These are phyloP conservation scores for Steinernema scapterisci DNA, from an alignment of 2,888 invertebrate genomes.

Conservation along the genomic window DNA sequence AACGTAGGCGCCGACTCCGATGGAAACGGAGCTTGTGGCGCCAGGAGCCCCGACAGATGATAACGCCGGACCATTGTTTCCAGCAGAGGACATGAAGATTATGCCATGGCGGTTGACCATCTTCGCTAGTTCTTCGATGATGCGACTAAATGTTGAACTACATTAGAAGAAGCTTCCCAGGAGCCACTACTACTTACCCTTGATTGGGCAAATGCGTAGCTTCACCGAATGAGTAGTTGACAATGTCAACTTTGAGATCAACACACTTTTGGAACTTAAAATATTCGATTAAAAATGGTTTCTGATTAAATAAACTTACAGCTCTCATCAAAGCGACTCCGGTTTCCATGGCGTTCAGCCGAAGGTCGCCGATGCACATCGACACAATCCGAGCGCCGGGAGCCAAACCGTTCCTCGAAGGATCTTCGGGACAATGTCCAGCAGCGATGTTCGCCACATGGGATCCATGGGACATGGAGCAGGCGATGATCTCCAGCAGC, in stretches of 20 bases:
- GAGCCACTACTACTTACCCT: conserved; percentile 75
- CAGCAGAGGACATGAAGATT: conserved; percentile 90
- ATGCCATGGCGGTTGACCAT: conserved; percentile 85
- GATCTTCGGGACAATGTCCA: conserved; percentile 83
- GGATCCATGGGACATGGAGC: conserved; percentile 85
- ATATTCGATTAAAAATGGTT: neutral
- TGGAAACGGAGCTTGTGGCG: conserved; percentile 55
- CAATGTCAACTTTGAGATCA: conserved; percentile 76
- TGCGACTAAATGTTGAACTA: neutral
- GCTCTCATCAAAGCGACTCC: conserved; percentile 89
- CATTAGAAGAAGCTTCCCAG: neutral
- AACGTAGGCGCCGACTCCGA: conserved; percentile 87
- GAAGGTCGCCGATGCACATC: conserved; percentile 82
- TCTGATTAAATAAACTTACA: conserved; percentile 73
- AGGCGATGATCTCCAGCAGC: conserved; percentile 85
- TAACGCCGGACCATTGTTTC: conserved; percentile 91
- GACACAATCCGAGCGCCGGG: conserved; percentile 94
- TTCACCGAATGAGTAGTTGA: conserved; percentile 98
- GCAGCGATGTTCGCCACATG: conserved; percentile 96
- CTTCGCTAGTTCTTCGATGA: conserved; percentile 66
- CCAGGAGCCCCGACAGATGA: conserved; percentile 82
- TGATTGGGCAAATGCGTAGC: conserved; percentile 87
- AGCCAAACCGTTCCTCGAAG: conserved; percentile 89
- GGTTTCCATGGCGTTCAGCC: conserved; percentile 93
- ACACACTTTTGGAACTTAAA: conserved; percentile 71